These are phyloP conservation scores for Phainopepla nitens DNA, from an alignment of 2,113 vertebrate species.

Conservation along the genomic window DNA sequence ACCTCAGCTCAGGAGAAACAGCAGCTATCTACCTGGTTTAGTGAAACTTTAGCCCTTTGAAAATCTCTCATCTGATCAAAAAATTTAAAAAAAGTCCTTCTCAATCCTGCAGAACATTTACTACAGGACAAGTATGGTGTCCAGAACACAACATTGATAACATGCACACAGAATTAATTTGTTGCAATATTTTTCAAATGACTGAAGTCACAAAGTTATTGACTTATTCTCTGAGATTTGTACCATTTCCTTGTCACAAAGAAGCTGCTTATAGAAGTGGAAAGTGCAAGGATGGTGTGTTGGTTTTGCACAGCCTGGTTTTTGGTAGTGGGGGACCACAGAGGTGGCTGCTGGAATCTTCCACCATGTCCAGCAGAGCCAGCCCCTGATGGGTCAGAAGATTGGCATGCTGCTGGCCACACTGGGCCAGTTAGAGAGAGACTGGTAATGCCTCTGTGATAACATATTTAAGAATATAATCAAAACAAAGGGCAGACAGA, in stretches of 20 bases:
- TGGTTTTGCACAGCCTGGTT: background rate
- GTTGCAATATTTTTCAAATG: background rate
- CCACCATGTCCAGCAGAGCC: background rate
- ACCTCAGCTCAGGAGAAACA: background rate
- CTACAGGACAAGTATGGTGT: background rate
- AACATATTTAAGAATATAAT: background rate
- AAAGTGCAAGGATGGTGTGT: background rate
- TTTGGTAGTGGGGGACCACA: accelerated
- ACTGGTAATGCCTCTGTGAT: background rate
- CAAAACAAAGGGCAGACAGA: too few species aligned
- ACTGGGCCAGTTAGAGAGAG: too few species aligned
- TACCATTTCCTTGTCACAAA: background rate
- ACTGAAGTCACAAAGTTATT: background rate
- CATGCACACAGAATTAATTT: background rate
- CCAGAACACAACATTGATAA: background rate
- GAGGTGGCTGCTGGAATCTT: background rate
- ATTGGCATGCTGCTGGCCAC: too few species aligned
- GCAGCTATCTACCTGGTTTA: background rate
- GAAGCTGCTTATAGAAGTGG: background rate
- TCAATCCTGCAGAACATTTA: background rate
- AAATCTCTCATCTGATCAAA: background rate
- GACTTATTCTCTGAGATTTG: background rate
- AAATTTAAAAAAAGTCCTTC: background rate
- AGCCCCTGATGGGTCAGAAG: background rate
- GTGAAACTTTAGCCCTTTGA: background rate